Conservation (phyloP, 1,140 invertebrate species). For the Melipona quadrifasciata region DNA sequence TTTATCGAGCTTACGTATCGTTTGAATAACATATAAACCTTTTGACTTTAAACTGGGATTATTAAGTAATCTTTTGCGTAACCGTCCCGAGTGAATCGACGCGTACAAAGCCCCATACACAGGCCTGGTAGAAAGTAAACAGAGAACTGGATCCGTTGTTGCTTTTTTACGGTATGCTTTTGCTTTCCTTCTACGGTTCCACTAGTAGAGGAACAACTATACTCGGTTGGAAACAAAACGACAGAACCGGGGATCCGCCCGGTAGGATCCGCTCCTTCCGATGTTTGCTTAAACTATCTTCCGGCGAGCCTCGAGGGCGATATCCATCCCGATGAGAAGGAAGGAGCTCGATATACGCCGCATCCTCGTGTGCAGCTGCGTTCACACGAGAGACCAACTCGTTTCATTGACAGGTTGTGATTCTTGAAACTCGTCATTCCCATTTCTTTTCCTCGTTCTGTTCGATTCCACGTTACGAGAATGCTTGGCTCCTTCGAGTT, state of each 20-base stretch:
- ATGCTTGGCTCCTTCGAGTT: too few relatives aligned
- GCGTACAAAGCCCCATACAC: background rate
- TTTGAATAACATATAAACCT: too few relatives aligned
- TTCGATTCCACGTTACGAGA: too few relatives aligned
- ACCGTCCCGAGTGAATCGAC: slow-evolving; percentile 9
- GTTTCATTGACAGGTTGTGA: too few relatives aligned
- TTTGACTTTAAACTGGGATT: background rate
- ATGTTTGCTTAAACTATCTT: slow-evolving; percentile 72
- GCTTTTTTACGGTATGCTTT: background rate
- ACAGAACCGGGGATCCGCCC: slow-evolving; percentile 36
- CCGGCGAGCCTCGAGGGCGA: slow-evolving; percentile 54
- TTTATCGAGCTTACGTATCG: too few relatives aligned
- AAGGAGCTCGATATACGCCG: slow-evolving; percentile 52
- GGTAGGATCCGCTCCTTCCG: slow-evolving; percentile 57
- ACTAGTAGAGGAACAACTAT: slow-evolving; percentile 6
- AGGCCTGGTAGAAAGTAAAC: background rate
- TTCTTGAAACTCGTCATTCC: too few relatives aligned
- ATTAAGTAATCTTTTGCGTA: background rate
- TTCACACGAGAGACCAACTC: slow-evolving; percentile 36
- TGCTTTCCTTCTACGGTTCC: background rate
- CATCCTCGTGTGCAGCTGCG: slow-evolving; percentile 61
- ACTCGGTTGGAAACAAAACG: slow-evolving; percentile 43
- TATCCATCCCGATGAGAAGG: slow-evolving; percentile 37
- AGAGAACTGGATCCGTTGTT: slow-evolving; percentile 22
- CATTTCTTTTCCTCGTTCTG: too few relatives aligned